Base-by-base conservation (phyloP, 2,113 vertebrate genomes). In the Hippoglossus stenolepis region DNA sequence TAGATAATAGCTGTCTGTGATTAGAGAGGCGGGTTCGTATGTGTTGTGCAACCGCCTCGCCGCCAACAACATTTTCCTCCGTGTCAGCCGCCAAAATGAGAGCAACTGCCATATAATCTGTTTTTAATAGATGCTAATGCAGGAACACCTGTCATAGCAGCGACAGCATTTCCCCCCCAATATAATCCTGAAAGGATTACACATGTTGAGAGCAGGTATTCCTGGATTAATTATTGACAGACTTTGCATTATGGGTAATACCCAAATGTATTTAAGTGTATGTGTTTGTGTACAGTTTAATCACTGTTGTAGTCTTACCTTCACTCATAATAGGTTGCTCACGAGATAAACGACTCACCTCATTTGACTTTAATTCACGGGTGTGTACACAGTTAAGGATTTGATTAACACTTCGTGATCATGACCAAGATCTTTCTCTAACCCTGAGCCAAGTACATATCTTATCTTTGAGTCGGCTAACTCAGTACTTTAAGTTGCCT, bases 191-290 rank as follows among this genome's bases (percentile, higher is more conserved):
- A 97, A 87, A 89, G 96, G 96, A 97, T 97, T 97, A 97, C 95
- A 96, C 94, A 94, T 96, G 96, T 96, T 96, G 96, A 95, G 96
- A 96, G 96, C 95, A 97, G 96, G 96, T 97, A 98, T 93, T 96
- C 95, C 95, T 93, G 94, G 95, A 95, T 95, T 96, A 89, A 91
- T 90, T 89, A 89, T 84, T 84, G 85, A 89, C 91, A 85, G 82
- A 73, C 82, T 65, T 63, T 79, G 80, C 87, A 83, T 88, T 80
- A 84, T 31, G 72, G 62, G 56, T 73, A 58, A 45, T 69, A 81
- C 78, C 66, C 54, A 35, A 69, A 85, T 71, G 80, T 73, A 31
- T 89, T 86, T 84, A 65, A 70, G 70, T 79, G 13, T n/a, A 65
- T 80, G 73, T 85, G 62, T 77, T 31, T 31, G 28, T 31, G 28